phyloP scores from a whole-genome alignment of 2,113 vertebrate species.

The Cololabis saira region DNA sequence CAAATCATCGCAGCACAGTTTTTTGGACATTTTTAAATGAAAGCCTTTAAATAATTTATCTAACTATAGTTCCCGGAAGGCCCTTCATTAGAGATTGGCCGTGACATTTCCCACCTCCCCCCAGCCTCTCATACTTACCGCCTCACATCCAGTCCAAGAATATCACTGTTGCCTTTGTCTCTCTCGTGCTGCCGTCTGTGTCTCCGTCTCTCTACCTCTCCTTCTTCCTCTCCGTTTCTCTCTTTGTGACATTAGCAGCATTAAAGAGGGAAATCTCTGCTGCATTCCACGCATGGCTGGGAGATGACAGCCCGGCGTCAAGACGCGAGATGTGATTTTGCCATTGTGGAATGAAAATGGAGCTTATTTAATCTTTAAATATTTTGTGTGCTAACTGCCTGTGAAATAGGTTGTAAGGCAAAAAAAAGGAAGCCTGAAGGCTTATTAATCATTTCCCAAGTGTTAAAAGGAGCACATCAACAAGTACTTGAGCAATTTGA shows the following conservation, averaged over 20 bases:
- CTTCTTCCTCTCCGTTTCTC: conserved; percentile 22
- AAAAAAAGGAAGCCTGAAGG: not conserved
- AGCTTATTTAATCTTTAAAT: conserved; percentile 53
- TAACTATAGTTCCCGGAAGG: conserved; percentile 82
- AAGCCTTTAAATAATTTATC: conserved; percentile 87
- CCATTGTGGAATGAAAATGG: conserved; percentile 41
- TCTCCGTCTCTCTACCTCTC: conserved; percentile 11
- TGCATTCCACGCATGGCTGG: conserved; percentile 31
- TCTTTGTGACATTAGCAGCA: conserved; percentile 53
- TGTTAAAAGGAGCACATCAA: no score
- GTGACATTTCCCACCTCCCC: conserved; percentile 77
- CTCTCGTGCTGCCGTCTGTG: conserved; percentile 39
- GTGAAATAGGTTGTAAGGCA: conserved; percentile 17
- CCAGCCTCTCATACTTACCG: conserved; percentile 52
- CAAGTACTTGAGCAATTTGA: conserved; percentile 2
- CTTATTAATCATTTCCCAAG: no score
- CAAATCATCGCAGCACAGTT: conserved; percentile 77
- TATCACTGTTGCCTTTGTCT: conserved; percentile 74
- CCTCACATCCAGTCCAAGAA: conserved; percentile 75
- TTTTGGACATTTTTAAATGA: conserved; percentile 85
- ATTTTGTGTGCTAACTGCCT: conserved; percentile 21
- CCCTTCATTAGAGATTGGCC: conserved; percentile 80
- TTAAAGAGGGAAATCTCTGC: conserved; percentile 68
- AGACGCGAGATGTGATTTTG: conserved; percentile 40
- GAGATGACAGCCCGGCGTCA: conserved; percentile 46